Base-by-base conservation (phyloP, 1,140 invertebrate species). In the Stegodyphus dumicola region DNA sequence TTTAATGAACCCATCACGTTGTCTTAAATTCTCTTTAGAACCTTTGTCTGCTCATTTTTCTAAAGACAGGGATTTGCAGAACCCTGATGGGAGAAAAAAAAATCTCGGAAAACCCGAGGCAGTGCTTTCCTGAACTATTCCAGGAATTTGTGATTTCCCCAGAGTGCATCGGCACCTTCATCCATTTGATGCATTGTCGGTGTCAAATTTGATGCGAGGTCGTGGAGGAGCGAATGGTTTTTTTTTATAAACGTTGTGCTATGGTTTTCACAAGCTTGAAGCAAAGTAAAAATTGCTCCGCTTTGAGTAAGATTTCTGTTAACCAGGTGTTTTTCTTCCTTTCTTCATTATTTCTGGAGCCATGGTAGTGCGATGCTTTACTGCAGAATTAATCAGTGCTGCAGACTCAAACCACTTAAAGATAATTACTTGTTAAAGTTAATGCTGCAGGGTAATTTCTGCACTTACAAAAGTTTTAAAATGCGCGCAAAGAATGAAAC, bases 1-100 rank as follows among this genome's bases (percentile, higher is more conserved):
- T 76, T 76, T 76, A 76, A 76, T 76, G 74, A 76, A 76, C 54
- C 56, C 74, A 76, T 76, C 74, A 76, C 54, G 74, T 60, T 76
- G 74, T 64, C 74, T 76, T 64, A 76, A 60, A 64, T 11, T 48
- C 54, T 64, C 56, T 65, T 76, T 76, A 76, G 53, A 33, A 18
- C 7, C 56, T 60, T 60, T 60, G 56, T 60, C 56, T 60, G 17
- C 54, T 7, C 7, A 64, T 76, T 76, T 76, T 76, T 76, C 53
- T 9, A 18, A 11, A 17, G 49, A 49, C 51, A n/a, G 6, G n/a
- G 15, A 75, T 56, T 60, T 60, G 15, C 56, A 33, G 56, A 60
- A 60, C 9, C 56, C 9, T 60, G 15, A 15, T 60, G 56, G 56
- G 5, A 60, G 9, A 10, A 60, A 9, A 60, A 60, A 60, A 60